Evolutionary conservation across 2,888 invertebrate species (phyloP).

Genomic region (Disparrhopalites patrizii): DNA sequence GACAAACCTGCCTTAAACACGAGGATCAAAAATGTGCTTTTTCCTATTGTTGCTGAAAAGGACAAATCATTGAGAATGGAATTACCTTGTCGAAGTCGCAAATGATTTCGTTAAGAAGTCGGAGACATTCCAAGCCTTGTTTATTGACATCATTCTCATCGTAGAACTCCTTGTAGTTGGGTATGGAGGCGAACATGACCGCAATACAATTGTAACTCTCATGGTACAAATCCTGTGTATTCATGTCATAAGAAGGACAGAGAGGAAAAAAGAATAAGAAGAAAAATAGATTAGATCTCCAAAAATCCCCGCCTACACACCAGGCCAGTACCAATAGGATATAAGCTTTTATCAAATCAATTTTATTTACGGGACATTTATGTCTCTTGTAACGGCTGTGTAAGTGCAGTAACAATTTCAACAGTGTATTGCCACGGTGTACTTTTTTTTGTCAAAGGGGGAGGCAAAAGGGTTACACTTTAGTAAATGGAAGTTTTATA

Average conservation of each 20-base stretch:
- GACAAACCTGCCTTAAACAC: too few species aligned
- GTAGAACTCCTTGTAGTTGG: slow-evolving; percentile 96
- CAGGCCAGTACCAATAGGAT: background rate
- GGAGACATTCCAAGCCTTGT: slow-evolving; percentile 88
- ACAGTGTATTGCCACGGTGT: background rate
- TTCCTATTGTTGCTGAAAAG: too few species aligned
- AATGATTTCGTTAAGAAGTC: slow-evolving; percentile 93
- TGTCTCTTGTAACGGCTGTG: too few species aligned
- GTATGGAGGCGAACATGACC: slow-evolving; percentile 98
- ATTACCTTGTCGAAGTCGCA: slow-evolving; percentile 96
- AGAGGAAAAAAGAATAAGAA: too few species aligned
- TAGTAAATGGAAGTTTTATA: background rate
- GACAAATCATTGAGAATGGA: background rate
- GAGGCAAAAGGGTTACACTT: too few species aligned
- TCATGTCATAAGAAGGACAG: background rate
- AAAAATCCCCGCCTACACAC: too few species aligned
- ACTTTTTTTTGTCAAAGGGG: background rate
- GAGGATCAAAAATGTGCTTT: too few species aligned
- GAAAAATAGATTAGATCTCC: too few species aligned
- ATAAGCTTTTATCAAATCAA: background rate
- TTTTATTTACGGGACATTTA: too few species aligned
- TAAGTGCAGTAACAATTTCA: too few species aligned
- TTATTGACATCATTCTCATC: slow-evolving; percentile 95
- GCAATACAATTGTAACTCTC: slow-evolving; percentile 89
- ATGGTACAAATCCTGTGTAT: slow-evolving; percentile 79